phyloP scores from a whole-genome alignment of 2,113 vertebrate species.

The Phainopepla nitens region DNA sequence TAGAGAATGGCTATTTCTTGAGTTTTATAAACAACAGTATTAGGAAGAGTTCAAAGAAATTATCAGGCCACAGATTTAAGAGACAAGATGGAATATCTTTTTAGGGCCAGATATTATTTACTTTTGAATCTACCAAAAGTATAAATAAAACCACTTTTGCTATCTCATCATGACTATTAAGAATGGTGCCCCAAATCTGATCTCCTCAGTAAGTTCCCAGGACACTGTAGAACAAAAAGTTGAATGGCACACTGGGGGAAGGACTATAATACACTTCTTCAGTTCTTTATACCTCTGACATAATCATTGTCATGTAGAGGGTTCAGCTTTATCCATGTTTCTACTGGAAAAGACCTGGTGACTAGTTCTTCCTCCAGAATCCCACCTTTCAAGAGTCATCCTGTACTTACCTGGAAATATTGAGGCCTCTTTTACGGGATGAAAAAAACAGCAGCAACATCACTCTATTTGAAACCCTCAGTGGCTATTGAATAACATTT shows the following conservation, averaged over 20 bases:
- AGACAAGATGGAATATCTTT: background rate
- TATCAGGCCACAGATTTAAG: background rate
- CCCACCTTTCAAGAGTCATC: background rate
- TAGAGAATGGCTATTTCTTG: background rate
- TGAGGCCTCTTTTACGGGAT: background rate
- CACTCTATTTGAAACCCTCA: background rate
- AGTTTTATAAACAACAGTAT: background rate
- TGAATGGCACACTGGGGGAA: background rate
- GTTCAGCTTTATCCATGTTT: background rate
- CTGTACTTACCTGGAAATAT: background rate
- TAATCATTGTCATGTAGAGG: rapidly evolving
- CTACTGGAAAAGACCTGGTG: background rate
- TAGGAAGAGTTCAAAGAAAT: background rate
- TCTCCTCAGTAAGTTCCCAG: background rate
- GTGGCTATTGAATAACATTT: background rate
- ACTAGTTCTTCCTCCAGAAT: background rate
- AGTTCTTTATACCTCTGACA: background rate
- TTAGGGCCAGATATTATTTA: background rate
- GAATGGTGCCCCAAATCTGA: background rate
- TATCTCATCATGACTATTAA: background rate
- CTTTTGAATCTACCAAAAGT: background rate
- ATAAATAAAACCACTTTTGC: background rate
- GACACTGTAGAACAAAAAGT: background rate
- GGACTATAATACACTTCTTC: rapidly evolving
- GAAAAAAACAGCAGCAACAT: background rate